Percentiles rank a stretch among this genome's conserved stretches.
Evolutionary conservation across 2,113 vertebrate genomes (phyloP).

Genomic region (Azemiops feae): DNA sequence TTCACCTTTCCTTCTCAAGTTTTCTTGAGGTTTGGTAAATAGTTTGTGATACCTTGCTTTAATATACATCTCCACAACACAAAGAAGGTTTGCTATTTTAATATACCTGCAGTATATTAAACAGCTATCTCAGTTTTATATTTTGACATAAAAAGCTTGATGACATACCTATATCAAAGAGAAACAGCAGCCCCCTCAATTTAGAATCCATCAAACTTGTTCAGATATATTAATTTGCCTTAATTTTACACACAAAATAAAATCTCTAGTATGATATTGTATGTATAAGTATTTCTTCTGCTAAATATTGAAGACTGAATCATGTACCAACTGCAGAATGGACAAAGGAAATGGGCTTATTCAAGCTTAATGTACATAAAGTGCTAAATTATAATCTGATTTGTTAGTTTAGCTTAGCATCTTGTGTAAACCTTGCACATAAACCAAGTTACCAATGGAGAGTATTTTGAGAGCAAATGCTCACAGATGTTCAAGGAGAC

Average conservation of each 20-base stretch:
- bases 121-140: not conserved
- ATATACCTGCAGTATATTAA: not conserved
- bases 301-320: not conserved
- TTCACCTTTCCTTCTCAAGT: slow-evolving; percentile 39
- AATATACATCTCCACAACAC: slow-evolving; percentile 5
- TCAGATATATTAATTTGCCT: not conserved
- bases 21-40: slow-evolving; percentile 37
- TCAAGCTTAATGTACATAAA: not conserved
- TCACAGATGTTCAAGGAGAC: not conserved
- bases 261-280: not conserved
- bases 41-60: not conserved
- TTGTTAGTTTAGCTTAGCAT: not conserved
- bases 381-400: not conserved
- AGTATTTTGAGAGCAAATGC: not conserved
- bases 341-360: not conserved
- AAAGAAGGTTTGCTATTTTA: not conserved
- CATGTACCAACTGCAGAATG: not conserved
- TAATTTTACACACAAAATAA: not conserved
- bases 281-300: not conserved
- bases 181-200: not conserved
- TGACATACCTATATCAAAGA: not conserved
- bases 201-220: not conserved
- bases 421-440: not conserved
- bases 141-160: not conserved
- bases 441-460: not conserved